Conservation (phyloP, 2,797 vertebrate genomes). For the Sciurus carolinensis region DNA sequence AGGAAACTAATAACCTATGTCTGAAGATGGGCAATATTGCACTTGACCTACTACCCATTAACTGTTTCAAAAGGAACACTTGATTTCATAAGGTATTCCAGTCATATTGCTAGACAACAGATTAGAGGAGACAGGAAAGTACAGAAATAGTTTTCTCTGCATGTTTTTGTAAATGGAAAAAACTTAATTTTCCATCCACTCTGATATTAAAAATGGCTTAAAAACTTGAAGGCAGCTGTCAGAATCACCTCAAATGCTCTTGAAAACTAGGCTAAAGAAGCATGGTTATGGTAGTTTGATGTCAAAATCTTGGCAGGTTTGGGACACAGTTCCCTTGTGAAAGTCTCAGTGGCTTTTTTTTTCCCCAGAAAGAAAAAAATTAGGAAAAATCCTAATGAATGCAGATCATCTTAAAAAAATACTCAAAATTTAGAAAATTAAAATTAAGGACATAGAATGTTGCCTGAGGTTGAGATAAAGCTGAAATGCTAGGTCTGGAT, state of each 20-base stretch:
- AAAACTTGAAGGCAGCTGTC: conserved; percentile 50
- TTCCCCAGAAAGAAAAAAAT: conserved; percentile 17
- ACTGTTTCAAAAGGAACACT: conserved; percentile 36
- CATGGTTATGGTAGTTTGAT: neutral
- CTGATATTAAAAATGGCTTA: conserved; percentile 47
- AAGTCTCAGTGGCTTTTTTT: neutral
- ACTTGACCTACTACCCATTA: conserved; percentile 2
- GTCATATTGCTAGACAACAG: conserved; percentile 43
- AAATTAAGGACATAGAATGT: conserved; percentile 12
- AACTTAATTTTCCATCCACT: conserved; percentile 55
- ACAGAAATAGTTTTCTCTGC: conserved; percentile 51
- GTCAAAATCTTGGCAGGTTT: neutral
- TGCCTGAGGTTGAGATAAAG: conserved; percentile 13
- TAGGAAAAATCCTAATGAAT: conserved; percentile 62
- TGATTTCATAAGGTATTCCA: conserved; percentile 43
- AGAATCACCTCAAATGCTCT: neutral
- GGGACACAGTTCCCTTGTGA: neutral
- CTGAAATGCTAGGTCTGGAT: neutral
- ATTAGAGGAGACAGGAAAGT: conserved; percentile 49
- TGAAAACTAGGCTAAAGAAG: conserved; percentile 12
- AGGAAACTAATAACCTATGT: neutral
- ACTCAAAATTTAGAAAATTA: neutral
- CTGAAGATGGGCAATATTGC: neutral
- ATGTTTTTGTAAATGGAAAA: conserved; percentile 55
- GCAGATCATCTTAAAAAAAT: conserved; percentile 38